Conservation (phyloP, 2,888 invertebrate species). For the Acrobasis suavella region DNA sequence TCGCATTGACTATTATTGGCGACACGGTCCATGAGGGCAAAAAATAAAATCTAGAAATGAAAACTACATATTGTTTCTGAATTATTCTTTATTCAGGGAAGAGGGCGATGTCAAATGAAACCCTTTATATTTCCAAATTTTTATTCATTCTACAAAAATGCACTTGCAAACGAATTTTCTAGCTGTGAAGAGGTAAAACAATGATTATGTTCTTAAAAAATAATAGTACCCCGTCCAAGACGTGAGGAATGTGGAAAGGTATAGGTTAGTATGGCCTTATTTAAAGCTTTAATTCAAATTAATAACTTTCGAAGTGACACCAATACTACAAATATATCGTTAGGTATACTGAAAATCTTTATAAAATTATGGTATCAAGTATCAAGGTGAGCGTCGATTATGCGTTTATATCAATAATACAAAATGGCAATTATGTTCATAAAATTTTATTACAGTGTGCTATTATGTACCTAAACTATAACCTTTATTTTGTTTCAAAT, state of each 20-base stretch:
- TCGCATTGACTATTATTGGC: slow-evolving; percentile 47
- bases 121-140: slow-evolving; percentile 67
- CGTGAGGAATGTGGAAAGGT: slow-evolving; percentile 40
- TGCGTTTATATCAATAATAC: too few species aligned
- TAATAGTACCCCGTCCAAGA: slow-evolving; percentile 41
- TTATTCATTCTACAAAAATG: slow-evolving; percentile 61
- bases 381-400: too few species aligned
- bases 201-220: slow-evolving; percentile 16
- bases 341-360: too few species aligned
- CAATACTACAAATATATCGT: too few species aligned
- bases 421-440: too few species aligned
- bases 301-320: too few species aligned
- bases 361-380: too few species aligned
- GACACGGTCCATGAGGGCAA: slow-evolving; percentile 36
- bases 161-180: slow-evolving; percentile 16
- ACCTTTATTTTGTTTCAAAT: too few species aligned
- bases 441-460: too few species aligned
- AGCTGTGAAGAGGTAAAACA: slow-evolving; percentile 15
- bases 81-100: slow-evolving; percentile 73
- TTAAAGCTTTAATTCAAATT: slow-evolving; percentile 10
- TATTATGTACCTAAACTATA: too few species aligned
- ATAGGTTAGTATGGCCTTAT: slow-evolving; percentile 36
- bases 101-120: slow-evolving; percentile 75
- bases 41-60: slow-evolving; percentile 58
- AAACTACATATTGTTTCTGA: slow-evolving; percentile 76